Percentiles rank a stretch among this genome's conserved stretches.
phyloP scores from a whole-genome alignment of 2,888 invertebrate genomes.

The Oconnorella tubifera region DNA sequence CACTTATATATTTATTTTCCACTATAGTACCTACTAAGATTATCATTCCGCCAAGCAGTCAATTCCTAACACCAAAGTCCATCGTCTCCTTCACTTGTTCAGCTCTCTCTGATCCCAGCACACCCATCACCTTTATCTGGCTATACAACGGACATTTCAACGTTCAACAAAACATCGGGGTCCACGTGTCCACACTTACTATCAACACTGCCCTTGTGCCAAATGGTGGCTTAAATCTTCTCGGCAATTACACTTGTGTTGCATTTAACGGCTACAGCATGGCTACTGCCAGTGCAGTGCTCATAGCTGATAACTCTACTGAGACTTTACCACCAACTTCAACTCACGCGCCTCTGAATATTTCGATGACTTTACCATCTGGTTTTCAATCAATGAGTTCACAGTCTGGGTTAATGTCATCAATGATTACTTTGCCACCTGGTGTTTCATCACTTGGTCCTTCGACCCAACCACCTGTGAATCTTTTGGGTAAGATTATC shows the following conservation, averaged over 20 bases:
- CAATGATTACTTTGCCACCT: too few species aligned
- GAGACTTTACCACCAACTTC: not conserved
- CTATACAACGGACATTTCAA: not conserved
- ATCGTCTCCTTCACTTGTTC: not conserved
- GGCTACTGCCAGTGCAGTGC: not conserved
- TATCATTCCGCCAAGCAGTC: not conserved
- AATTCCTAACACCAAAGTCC: not conserved
- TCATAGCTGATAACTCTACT: not conserved
- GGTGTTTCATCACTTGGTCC: too few species aligned
- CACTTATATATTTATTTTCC: not conserved
- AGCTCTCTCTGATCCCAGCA: constrained; percentile 2
- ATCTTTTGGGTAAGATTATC: too few species aligned
- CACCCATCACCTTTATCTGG: not conserved
- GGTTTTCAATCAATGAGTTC: too few species aligned
- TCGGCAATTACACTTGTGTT: constrained; percentile 1
- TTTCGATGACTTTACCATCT: too few species aligned
- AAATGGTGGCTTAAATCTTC: not conserved
- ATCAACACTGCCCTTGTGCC: not conserved
- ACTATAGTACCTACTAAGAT: not conserved
- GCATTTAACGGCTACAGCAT: constrained; percentile 5
- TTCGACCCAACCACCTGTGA: too few species aligned
- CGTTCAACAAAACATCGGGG: not conserved
- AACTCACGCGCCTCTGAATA: too few species aligned
- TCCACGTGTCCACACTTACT: not conserved
- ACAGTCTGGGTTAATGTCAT: too few species aligned